A percentile compares a stretch with the other conserved stretches of the same genome.
These are phyloP conservation scores for Myxocyprinus asiaticus DNA, from an alignment of 2,113 vertebrate genomes.

Conservation along the genomic window DNA sequence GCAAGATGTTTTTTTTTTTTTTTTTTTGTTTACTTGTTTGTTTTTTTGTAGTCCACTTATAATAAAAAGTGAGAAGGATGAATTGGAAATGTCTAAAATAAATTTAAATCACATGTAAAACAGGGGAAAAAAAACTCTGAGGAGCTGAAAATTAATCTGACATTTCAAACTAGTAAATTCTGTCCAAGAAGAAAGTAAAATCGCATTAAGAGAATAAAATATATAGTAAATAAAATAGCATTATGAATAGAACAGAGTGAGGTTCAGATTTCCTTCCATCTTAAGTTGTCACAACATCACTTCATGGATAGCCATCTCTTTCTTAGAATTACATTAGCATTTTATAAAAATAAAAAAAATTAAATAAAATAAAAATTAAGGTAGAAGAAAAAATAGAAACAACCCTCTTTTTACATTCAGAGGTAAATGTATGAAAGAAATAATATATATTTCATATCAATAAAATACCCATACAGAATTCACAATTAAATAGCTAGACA, in stretches of 20 bases:
- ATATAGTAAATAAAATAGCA: neutral
- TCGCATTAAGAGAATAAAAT: neutral
- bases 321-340: neutral
- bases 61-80: constrained; percentile 3
- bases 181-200: neutral
- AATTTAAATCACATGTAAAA: neutral
- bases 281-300: neutral
- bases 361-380: neutral
- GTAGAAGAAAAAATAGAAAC: no score
- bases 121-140: no score
- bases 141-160: neutral
- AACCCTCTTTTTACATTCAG: neutral
- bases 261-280: constrained; percentile 8
- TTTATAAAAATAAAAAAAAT: no score
- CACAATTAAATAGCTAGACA: no score
- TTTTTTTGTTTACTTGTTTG: neutral
- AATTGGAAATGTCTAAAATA: neutral
- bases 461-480: neutral
- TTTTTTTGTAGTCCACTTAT: constrained; percentile 31
- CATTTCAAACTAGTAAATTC: neutral
- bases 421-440: neutral
- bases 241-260: neutral
- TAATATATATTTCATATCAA: neutral
- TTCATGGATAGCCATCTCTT: neutral
- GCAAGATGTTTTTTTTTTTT: no score